phyloP scores from a whole-genome alignment of 2,113 vertebrate genomes.

The Suricata suricatta region DNA sequence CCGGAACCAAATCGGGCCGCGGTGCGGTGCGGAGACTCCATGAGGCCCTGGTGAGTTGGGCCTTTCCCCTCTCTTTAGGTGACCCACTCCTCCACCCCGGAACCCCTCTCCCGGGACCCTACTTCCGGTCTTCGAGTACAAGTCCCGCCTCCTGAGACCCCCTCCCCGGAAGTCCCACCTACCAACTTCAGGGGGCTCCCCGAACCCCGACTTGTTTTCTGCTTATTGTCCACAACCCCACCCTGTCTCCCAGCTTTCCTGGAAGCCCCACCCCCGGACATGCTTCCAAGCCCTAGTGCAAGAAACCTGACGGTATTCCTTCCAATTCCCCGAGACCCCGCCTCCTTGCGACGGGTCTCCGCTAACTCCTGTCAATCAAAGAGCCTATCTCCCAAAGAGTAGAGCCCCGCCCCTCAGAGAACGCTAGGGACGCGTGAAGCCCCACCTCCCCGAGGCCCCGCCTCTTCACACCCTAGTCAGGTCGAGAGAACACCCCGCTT shows the following conservation, averaged over 20 bases:
- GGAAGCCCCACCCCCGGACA: constrained; percentile 3
- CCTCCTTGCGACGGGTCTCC: neutral
- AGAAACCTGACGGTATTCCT: neutral
- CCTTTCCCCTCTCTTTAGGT: neutral
- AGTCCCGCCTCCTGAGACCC: constrained; percentile 74
- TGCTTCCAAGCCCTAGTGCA: neutral
- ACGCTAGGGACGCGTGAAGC: neutral
- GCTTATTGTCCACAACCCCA: neutral
- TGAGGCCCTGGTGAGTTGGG: constrained; percentile 78
- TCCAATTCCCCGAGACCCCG: neutral
- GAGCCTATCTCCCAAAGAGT: neutral
- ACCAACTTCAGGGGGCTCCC: constrained; percentile 60
- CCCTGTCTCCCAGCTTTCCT: neutral
- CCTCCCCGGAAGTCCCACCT: constrained; percentile 80
- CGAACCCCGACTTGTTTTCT: constrained; percentile 64
- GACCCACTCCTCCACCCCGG: constrained; percentile 64
- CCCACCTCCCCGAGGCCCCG: neutral
- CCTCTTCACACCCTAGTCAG: neutral
- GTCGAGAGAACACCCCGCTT: accelerated
- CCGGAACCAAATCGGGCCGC: constrained; percentile 66
- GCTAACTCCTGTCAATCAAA: neutral
- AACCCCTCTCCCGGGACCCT: constrained; percentile 76
- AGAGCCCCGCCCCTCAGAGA: neutral
- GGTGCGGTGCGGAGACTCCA: constrained; percentile 77
- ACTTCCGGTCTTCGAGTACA: constrained; percentile 73